Evolutionary conservation across 2,797 vertebrate species (phyloP).

Genomic region (Siniperca obscura): DNA sequence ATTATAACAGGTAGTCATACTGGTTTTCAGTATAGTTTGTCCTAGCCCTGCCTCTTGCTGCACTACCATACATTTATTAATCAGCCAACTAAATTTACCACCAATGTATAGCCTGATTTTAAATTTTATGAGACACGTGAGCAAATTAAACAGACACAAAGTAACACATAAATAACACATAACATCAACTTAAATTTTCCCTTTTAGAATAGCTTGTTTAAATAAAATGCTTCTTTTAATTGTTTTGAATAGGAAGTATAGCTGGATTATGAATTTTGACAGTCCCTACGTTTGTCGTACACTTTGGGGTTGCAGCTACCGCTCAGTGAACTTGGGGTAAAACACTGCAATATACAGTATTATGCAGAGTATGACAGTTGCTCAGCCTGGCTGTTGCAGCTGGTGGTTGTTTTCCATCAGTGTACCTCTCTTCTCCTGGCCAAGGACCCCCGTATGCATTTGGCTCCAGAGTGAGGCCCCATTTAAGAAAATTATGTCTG

Average conservation of each 20-base stretch:
- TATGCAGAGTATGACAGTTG: constrained; percentile 27
- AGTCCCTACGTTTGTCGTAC: not conserved
- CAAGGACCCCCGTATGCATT: constrained; percentile 38
- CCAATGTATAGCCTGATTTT: not conserved
- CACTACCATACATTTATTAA: not conserved
- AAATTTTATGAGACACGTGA: not conserved
- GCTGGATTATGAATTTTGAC: constrained; percentile 21
- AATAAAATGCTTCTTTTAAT: not conserved
- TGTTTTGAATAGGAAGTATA: not conserved
- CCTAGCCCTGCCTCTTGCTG: not conserved
- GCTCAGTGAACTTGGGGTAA: not conserved
- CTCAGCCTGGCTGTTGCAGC: constrained; percentile 43
- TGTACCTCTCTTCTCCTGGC: constrained; percentile 44
- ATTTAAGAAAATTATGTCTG: constrained; percentile 54
- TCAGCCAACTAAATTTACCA: not conserved
- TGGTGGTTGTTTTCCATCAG: constrained; percentile 56
- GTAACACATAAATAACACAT: not conserved
- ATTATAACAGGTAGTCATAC: not conserved
- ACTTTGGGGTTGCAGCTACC: constrained; percentile 7
- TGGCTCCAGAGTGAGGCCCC: constrained; percentile 45
- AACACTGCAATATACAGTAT: constrained; percentile 17
- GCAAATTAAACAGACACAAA: not conserved
- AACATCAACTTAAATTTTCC: not conserved
- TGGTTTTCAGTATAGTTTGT: not conserved
- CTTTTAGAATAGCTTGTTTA: not conserved